These are phyloP conservation scores for Mus pahari DNA, from an alignment of 2,113 vertebrate genomes.

Conservation along the genomic window DNA sequence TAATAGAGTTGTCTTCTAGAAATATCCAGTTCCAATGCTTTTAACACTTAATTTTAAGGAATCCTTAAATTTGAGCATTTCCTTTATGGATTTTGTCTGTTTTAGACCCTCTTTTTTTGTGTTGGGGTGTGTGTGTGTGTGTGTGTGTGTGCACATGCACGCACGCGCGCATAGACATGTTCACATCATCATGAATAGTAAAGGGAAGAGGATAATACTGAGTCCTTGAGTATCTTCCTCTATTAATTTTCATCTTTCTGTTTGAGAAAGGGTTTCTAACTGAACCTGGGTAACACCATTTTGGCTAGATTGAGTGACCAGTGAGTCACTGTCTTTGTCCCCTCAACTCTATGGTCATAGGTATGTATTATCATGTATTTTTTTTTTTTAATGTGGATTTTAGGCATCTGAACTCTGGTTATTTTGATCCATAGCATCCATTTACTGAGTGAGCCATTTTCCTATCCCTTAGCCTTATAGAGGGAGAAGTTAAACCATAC, in stretches of 20 bases:
- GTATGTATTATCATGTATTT: too few relatives aligned
- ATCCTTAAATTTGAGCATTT: not conserved
- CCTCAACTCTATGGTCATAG: not conserved
- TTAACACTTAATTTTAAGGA: not conserved
- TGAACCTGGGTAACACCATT: not conserved
- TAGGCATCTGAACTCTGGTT: not conserved
- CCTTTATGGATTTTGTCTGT: not conserved
- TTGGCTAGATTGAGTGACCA: not conserved
- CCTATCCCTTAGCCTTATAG: not conserved
- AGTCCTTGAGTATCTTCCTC: not conserved
- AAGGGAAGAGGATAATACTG: not conserved
- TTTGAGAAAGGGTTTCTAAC: not conserved
- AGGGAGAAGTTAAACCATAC: not conserved
- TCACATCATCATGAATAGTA: not conserved
- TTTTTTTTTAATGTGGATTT: not conserved
- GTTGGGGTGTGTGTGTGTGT: not conserved
- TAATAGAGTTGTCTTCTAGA: not conserved
- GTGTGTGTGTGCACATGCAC: too few relatives aligned
- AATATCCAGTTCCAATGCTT: not conserved
- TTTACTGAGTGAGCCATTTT: not conserved
- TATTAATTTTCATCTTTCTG: not conserved
- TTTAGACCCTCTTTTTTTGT: not conserved
- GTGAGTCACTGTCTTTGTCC: not conserved
- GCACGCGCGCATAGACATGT: not conserved
- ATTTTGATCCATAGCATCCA: not conserved